These are phyloP conservation scores for Characodon lateralis DNA, from an alignment of 2,797 vertebrate species.

Conservation along the genomic window DNA sequence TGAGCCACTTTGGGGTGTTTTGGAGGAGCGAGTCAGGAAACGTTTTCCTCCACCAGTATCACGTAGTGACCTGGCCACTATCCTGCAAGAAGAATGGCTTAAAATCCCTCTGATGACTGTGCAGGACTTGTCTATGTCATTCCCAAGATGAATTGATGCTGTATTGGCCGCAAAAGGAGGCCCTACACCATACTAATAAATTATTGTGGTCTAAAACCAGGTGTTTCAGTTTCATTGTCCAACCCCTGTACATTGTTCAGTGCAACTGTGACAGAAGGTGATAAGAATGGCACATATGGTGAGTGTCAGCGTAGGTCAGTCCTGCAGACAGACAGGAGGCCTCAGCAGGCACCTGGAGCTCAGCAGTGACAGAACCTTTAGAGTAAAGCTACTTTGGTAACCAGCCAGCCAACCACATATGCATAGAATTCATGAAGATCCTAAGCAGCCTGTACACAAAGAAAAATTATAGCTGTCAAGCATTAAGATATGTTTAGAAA, in stretches of 20 bases:
- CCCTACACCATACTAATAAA: no score
- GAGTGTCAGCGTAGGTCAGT: slow-evolving; percentile 75
- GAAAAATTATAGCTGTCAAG: slow-evolving; percentile 1
- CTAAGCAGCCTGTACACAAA: slow-evolving; percentile 39
- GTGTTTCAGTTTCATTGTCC: no score
- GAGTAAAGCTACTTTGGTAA: slow-evolving; percentile 30
- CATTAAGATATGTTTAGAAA: slow-evolving; percentile 17
- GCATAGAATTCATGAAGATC: slow-evolving; percentile 18
- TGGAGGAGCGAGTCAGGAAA: no score
- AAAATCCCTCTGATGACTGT: no score
- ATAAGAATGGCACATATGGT: slow-evolving; percentile 78
- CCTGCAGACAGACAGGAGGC: slow-evolving; percentile 73
- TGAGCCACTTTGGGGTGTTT: no score
- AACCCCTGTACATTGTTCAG: slow-evolving; percentile 19
- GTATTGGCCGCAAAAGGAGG: no score
- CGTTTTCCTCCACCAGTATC: no score
- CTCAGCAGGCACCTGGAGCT: slow-evolving; percentile 72
- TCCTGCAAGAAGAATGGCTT: no score
- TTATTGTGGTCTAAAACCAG: no score
- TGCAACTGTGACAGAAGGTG: slow-evolving; percentile 79
- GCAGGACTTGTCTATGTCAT: no score
- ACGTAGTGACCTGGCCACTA: no score
- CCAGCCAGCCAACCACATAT: slow-evolving; percentile 39
- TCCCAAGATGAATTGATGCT: no score
- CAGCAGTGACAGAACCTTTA: slow-evolving; percentile 55